Evolutionary conservation across 2,113 vertebrate genomes (phyloP), one percentile per base, ranked within the genome.

Genomic region (Seriola aureovittata): DNA sequence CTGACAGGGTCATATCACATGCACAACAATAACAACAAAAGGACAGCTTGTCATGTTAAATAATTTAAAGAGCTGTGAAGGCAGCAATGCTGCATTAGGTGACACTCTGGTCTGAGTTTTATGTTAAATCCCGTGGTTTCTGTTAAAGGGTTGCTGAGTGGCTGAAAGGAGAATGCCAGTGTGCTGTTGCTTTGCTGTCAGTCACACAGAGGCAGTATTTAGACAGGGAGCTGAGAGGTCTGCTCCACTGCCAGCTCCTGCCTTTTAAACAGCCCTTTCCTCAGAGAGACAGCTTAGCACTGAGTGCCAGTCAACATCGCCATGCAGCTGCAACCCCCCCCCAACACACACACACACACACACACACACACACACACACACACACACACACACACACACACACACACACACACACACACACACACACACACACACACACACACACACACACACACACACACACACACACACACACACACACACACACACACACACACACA

Each of bases 171-270:
- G 85, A 87, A 88, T 86, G 85, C 89, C 86, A 87, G 86, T 66
- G 74, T 88, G 88, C 78, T 90, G 89, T 88, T 92, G 90, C 84
- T 75, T 84, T 38, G 85, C 93, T 94, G 94, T 93, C 94, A 93
- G 75, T 94, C 93, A 92, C 90, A 81, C 84, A 80, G 84, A 89
- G 88, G 87, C 88, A 90, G 90, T 89, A 93, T 93, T 94, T 92
- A 91, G 94, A 94, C 93, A 94, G 93, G 80, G 85, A 93, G 88
- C 90, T 91, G 92, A 93, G 93, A 91, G 89, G 80, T 91, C 89
- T 78, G 85, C 88, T 85, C 78, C 21, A 71, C 92, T 91, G 92
- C 91, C 90, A 92, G 88, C 85, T 90, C 88, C 86, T 89, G 89
- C 90, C 89, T 93, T 91, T 92, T 92, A 93, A 91, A 92, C 92